These are phyloP conservation scores for Arbacia lixula DNA, from an alignment of 53 echinoderm and acorn worm genomes.

Conservation along the genomic window DNA sequence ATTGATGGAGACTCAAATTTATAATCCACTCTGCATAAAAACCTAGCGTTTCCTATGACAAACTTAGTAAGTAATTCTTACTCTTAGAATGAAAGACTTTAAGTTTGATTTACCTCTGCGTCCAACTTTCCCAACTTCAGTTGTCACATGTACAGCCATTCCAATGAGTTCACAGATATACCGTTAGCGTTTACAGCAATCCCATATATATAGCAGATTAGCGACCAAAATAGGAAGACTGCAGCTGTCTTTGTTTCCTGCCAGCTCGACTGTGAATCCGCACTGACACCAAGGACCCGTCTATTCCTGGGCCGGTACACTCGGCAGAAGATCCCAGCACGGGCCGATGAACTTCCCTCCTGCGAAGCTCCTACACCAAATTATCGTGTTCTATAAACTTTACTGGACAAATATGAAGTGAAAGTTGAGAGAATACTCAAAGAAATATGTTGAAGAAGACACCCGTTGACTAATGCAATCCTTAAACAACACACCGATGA, in stretches of 20 bases:
- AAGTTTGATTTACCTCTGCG: constrained; percentile 58
- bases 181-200: neutral
- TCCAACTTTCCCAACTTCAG: constrained; percentile 81
- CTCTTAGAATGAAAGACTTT: neutral
- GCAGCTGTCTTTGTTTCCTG: neutral
- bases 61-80: too few relatives aligned
- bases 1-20: too few relatives aligned
- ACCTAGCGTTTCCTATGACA: too few relatives aligned
- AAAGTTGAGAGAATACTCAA: too few relatives aligned
- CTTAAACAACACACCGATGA: too few relatives aligned
- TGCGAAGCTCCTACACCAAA: too few relatives aligned
- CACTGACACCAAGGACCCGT: neutral
- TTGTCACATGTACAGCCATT: constrained; percentile 83
- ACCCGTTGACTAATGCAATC: too few relatives aligned
- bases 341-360: too few relatives aligned
- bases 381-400: too few relatives aligned
- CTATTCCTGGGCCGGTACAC: neutral
- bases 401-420: too few relatives aligned
- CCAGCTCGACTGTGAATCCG: neutral
- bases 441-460: too few relatives aligned
- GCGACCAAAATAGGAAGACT: neutral
- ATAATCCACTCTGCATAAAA: too few relatives aligned
- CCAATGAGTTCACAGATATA: neutral
- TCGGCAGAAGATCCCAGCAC: neutral
- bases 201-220: neutral